phyloP scores from a whole-genome alignment of 2,888 invertebrate genomes.

The Hirtodrosophila histrioides region DNA sequence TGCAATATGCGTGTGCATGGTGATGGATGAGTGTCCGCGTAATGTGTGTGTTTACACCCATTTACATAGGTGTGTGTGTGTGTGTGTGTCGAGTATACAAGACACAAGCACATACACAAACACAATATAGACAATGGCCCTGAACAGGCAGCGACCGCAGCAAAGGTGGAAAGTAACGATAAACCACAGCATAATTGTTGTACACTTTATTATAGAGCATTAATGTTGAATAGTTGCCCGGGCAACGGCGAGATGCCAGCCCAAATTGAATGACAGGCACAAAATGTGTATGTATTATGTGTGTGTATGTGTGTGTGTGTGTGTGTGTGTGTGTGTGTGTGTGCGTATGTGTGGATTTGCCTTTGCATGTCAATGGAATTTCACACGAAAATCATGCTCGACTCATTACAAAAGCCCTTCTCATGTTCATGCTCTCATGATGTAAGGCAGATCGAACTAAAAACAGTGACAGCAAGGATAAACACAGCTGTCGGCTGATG shows the following conservation, averaged over 20 bases:
- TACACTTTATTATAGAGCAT: slow-evolving; percentile 55
- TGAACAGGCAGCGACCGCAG: slow-evolving; percentile 22
- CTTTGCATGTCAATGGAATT: slow-evolving; percentile 40
- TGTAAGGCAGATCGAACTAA: slow-evolving; percentile 11
- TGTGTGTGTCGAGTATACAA: slow-evolving; percentile 8
- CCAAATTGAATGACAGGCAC: slow-evolving; percentile 67
- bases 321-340: not conserved
- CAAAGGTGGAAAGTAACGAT: slow-evolving; percentile 30
- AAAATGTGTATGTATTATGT: slow-evolving; percentile 14
- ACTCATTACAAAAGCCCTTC: slow-evolving; percentile 68
- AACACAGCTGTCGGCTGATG: no score
- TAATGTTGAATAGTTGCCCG: slow-evolving; percentile 20
- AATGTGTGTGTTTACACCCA: not conserved
- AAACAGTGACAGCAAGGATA: not conserved
- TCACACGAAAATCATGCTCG: slow-evolving; percentile 62
- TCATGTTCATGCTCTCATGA: slow-evolving; percentile 30
- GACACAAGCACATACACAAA: slow-evolving; percentile 5
- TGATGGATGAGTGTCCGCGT: slow-evolving; percentile 28
- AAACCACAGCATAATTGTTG: slow-evolving; percentile 60
- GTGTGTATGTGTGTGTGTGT: slow-evolving; percentile 4
- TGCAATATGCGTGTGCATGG: slow-evolving; percentile 30
- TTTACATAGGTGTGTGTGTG: not conserved
- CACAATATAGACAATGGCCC: slow-evolving; percentile 17
- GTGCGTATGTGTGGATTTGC: slow-evolving; percentile 3
- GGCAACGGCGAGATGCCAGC: not conserved